Percentiles rank a stretch among this genome's conserved stretches.
These are phyloP conservation scores for Rhyacophila evoluta DNA, from an alignment of 2,888 invertebrate species.

Conservation along the genomic window DNA sequence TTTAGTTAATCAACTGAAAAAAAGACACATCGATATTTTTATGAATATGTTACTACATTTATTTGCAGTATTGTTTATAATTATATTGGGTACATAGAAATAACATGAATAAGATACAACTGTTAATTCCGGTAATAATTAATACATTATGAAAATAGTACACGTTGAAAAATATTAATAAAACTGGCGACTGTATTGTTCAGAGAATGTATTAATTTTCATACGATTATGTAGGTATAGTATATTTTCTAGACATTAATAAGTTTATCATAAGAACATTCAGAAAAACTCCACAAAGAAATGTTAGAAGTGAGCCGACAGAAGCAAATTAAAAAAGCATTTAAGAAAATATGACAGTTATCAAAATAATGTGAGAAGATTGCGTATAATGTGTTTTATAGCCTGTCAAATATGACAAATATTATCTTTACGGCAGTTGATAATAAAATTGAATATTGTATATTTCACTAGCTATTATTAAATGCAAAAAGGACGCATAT, in stretches of 20 bases:
- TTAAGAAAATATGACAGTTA: no score
- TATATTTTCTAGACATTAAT: background rate
- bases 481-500: no score
- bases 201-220: background rate
- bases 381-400: no score
- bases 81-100: background rate
- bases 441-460: no score
- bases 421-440: no score
- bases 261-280: conserved; percentile 18
- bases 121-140: background rate
- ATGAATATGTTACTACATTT: background rate
- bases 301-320: background rate
- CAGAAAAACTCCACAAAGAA: background rate
- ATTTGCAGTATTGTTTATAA: background rate
- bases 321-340: no score
- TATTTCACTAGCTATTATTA: no score
- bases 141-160: background rate
- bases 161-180: background rate
- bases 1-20: background rate
- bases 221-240: background rate
- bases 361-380: no score
- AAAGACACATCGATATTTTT: background rate
- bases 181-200: background rate
- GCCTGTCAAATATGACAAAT: no score
- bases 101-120: background rate